Conservation (phyloP, 2,113 vertebrate genomes). For the Arizona elegans region DNA sequence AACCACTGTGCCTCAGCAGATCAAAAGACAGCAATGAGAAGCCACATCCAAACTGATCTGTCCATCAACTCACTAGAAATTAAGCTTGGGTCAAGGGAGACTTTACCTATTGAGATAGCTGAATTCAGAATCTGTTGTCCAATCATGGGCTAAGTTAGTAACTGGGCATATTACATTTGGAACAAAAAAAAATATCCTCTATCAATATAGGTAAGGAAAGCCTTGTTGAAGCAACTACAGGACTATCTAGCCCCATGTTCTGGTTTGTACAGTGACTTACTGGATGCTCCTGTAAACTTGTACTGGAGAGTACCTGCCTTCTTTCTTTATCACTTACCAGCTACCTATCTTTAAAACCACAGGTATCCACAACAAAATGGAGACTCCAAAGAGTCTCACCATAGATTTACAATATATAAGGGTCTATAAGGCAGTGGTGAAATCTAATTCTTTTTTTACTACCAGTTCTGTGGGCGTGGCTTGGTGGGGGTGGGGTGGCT, state of each 20-base stretch:
- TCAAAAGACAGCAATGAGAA: not conserved
- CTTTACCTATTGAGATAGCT: not conserved
- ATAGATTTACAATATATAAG: not conserved
- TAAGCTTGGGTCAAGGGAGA: not conserved
- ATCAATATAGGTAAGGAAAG: not conserved
- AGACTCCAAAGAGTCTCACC: not conserved
- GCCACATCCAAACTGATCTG: not conserved
- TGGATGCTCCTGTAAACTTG: not conserved
- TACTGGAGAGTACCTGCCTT: not conserved
- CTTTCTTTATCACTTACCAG: not conserved
- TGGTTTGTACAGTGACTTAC: not conserved
- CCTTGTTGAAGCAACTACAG: not conserved
- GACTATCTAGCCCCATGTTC: not conserved
- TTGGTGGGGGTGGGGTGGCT: too few relatives aligned
- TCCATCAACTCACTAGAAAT: not conserved
- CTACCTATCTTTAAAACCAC: not conserved
- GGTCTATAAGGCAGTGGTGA: not conserved
- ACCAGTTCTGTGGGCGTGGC: too few relatives aligned
- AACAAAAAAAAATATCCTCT: not conserved
- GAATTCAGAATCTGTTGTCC: not conserved
- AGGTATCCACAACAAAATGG: not conserved
- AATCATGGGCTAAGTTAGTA: not conserved
- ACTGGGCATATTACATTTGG: not conserved
- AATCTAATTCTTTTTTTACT: too few relatives aligned
- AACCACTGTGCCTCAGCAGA: too few relatives aligned